Base-by-base conservation (phyloP, 2,113 vertebrate genomes). In the Leucopternis melanops region DNA sequence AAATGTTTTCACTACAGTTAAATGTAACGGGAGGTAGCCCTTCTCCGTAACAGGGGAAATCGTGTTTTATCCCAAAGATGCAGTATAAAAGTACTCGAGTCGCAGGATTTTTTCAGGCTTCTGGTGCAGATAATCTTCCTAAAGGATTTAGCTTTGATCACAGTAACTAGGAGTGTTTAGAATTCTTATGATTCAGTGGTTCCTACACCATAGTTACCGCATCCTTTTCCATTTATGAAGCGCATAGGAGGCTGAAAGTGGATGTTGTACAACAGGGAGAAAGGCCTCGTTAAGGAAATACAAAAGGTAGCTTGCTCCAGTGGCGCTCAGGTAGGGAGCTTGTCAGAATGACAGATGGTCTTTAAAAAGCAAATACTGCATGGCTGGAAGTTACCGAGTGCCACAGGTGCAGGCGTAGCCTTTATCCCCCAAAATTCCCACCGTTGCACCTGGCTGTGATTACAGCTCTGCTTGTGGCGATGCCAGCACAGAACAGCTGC, bases 81-180 rank as follows among this genome's bases (percentile, higher is more conserved):
- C 62, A 44, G 81, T 44, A 27, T 47, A 26, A 88, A 98, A 97
- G 92, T 97, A 91, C 61, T 98, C 78, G 79, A 96, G 86, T 78
- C 75, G 84, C 90, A 93, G 96, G 97, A 97, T 97, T 98, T 97
- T 89, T 67, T 94, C 96, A 93, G 96, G 97, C 97, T 97, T 98
- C 97, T 92, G 94, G 90, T 97, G 95, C 71, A 62, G 95, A 94
- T 98, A 98, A 98, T 99, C 98, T 98, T 98, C 97, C 98, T 97
- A 96, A 96, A 97, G 97, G 98, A 98, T 98, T 98, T 98, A 97
- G 95, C 97, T 98, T 96, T 97, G 96, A 97, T 98, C 96, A 73
- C 74, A 65, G 49, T 95, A 94, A 95, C 94, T 81, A 96, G 83
- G 82, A 97, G 89, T 92, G 86, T 92, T 97, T 96, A 11, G 65